Evolutionary conservation across 2,797 vertebrate genomes (phyloP), one percentile per base, ranked within the genome.

Genomic region (Lutjanus campechanus): DNA sequence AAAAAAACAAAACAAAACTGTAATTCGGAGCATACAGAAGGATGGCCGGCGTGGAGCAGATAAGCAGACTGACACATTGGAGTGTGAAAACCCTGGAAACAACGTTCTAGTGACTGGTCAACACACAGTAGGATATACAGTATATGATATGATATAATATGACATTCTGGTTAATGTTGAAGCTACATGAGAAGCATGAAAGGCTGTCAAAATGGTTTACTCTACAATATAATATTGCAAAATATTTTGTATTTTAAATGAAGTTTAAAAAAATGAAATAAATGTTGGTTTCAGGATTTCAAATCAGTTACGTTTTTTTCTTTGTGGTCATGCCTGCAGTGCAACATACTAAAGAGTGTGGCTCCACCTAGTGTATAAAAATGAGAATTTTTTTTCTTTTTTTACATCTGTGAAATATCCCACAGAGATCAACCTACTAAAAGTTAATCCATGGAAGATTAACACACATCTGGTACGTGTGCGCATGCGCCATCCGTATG

Each of bases 231-330:
- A 80, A 95, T 96, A 95, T 96, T 95, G 94, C 95, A 95, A 96
- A 95, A 94, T 96, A 96, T 97, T 98, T 98, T 98, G 96, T 98
- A 98, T 97, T 96, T 95, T 95, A 93, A 96, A 95, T 93, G 89
- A 95, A 92, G 81, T 91, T 88, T 77, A 89, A 96, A 96, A 96
- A 81, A 87, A 91, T 69, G n/a, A 96, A 97, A 97, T 97, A 97
- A 98, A 97, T 97, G 97, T 98, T 95, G 96, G 92, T 97, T 98
- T 98, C 96, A 95, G 96, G 96, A 95, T 96, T 95, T 96, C 89
- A 93, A 69, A 90, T 87, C 49, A 36, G 3, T 63, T 4, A 9
- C 40, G 22, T 84, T 83, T 73, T 62, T 64, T 50, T 72, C 22
- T 67, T 56, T 66, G 25, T 8, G 36, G 12, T 55, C 17, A n/a